Percentiles rank a stretch among this genome's conserved stretches.
Evolutionary conservation across 2,888 invertebrate genomes (phyloP).

Genomic region (Thysanoteuthis rhombus): DNA sequence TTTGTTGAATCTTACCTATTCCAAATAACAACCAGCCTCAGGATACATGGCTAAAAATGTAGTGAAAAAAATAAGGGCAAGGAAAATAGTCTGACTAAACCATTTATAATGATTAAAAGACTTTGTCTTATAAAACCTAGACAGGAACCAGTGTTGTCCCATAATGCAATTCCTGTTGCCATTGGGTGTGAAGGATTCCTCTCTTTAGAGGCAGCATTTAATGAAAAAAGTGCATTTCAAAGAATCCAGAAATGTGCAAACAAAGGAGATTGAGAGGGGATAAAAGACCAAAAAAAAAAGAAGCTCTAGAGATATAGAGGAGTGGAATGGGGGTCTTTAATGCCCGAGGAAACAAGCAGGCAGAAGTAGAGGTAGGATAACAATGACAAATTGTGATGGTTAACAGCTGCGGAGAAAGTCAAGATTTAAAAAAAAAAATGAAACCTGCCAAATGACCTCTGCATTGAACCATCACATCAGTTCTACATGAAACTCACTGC

Average conservation of each 20-base stretch:
- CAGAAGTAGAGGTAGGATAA: neutral
- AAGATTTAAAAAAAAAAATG: neutral
- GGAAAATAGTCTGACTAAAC: too few species aligned
- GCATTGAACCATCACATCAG: neutral
- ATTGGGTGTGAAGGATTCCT: neutral
- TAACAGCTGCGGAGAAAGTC: neutral
- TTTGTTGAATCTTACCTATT: too few species aligned
- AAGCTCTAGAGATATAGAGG: neutral
- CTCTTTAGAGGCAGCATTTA: neutral
- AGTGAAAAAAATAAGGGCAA: too few species aligned
- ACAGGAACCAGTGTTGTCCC: neutral
- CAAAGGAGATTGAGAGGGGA: neutral
- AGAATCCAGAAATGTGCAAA: neutral
- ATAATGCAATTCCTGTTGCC: too few species aligned
- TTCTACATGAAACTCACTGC: neutral
- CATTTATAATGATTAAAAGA: too few species aligned
- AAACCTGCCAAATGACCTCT: neutral
- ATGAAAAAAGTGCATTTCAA: neutral
- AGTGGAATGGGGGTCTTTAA: neutral
- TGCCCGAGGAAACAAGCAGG: neutral
- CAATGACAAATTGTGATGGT: neutral
- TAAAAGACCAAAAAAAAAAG: neutral
- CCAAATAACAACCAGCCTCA: too few species aligned
- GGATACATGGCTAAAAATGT: too few species aligned
- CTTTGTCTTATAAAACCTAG: too few species aligned